phyloP scores from a whole-genome alignment of 1,140 invertebrate genomes.

The Caerostris extrusa region DNA sequence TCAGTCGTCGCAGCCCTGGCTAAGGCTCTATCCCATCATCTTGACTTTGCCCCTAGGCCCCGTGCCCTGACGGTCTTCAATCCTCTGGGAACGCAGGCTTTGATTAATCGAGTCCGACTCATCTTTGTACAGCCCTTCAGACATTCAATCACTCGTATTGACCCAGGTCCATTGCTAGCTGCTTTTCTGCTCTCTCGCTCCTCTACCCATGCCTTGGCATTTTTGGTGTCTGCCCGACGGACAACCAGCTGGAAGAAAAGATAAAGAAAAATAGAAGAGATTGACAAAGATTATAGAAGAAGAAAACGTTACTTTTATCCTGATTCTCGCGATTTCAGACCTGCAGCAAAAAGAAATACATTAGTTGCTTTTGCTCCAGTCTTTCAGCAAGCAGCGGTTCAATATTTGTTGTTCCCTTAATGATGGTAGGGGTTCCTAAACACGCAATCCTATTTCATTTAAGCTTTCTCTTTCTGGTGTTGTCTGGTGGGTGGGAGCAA shows the following conservation, averaged over 20 bases:
- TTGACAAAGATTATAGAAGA: slow-evolving; percentile 44
- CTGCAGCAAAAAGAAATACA: not conserved
- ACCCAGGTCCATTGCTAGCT: slow-evolving; percentile 72
- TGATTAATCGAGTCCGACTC: slow-evolving; percentile 77
- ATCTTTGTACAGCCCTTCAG: slow-evolving; percentile 77
- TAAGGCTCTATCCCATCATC: slow-evolving; percentile 72
- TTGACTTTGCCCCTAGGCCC: slow-evolving; percentile 66
- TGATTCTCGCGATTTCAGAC: slow-evolving; percentile 22
- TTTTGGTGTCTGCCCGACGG: slow-evolving; percentile 34
- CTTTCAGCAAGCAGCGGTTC: not conserved
- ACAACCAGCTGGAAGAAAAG: slow-evolving; percentile 42
- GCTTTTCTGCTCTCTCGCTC: not conserved
- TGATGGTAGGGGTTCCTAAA: not conserved
- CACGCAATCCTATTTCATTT: not conserved
- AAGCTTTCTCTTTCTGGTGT: not conserved
- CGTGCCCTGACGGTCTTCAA: slow-evolving; percentile 59
- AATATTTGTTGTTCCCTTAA: not conserved
- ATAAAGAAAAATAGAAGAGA: slow-evolving; percentile 43
- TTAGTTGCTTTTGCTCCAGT: not conserved
- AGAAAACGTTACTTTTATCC: slow-evolving; percentile 46
- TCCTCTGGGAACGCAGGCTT: slow-evolving; percentile 72
- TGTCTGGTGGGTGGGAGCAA: not conserved
- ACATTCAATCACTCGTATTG: slow-evolving; percentile 78
- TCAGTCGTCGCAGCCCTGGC: slow-evolving; percentile 43
- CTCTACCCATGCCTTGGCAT: not conserved